Conservation (phyloP, 2,797 vertebrate species). For the Paedocypris micromegethes region DNA sequence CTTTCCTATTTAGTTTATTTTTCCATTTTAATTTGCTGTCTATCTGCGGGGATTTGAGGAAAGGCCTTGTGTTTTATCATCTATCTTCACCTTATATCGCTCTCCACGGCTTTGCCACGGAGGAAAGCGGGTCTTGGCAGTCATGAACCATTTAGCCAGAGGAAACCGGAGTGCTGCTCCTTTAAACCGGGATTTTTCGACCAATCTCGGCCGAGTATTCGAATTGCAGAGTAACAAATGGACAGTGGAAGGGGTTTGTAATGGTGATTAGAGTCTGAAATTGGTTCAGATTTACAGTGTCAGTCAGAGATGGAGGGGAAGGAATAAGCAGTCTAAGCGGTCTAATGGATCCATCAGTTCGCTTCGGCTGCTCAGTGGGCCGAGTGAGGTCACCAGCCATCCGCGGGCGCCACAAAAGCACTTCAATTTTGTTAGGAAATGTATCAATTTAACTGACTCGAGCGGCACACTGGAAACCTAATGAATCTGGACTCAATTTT, state of each 20-base stretch:
- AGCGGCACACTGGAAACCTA: slow-evolving; percentile 97
- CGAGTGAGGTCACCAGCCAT: slow-evolving; percentile 99
- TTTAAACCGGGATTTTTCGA: slow-evolving; percentile 83
- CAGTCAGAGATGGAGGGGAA: slow-evolving; percentile 88
- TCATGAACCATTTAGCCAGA: slow-evolving; percentile 81
- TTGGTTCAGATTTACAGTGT: slow-evolving; percentile 99
- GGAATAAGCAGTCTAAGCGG: slow-evolving; percentile 91
- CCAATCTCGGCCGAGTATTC: slow-evolving; percentile 82
- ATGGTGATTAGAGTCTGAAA: slow-evolving; percentile 99
- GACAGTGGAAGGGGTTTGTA: slow-evolving; percentile 98
- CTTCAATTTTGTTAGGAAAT: slow-evolving; percentile 99
- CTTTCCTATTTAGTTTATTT: slow-evolving; percentile 61
- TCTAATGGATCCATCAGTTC: slow-evolving; percentile 99
- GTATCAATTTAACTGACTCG: slow-evolving; percentile 99
- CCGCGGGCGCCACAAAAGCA: slow-evolving; percentile 99
- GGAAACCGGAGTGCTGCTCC: slow-evolving; percentile 67
- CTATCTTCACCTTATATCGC: slow-evolving; percentile 44
- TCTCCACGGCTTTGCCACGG: slow-evolving; percentile 52
- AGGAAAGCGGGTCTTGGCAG: slow-evolving; percentile 66
- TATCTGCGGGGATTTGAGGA: slow-evolving; percentile 68
- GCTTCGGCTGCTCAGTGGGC: slow-evolving; percentile 98
- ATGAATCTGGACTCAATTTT: slow-evolving; percentile 99
- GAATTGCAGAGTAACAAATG: slow-evolving; percentile 92
- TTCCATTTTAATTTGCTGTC: slow-evolving; percentile 65
- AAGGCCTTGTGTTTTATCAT: slow-evolving; percentile 59